Percentiles rank a stretch among this genome's conserved stretches.
These are phyloP conservation scores for Lasius fuliginosus DNA, from an alignment of 2,888 invertebrate genomes.

Conservation along the genomic window DNA sequence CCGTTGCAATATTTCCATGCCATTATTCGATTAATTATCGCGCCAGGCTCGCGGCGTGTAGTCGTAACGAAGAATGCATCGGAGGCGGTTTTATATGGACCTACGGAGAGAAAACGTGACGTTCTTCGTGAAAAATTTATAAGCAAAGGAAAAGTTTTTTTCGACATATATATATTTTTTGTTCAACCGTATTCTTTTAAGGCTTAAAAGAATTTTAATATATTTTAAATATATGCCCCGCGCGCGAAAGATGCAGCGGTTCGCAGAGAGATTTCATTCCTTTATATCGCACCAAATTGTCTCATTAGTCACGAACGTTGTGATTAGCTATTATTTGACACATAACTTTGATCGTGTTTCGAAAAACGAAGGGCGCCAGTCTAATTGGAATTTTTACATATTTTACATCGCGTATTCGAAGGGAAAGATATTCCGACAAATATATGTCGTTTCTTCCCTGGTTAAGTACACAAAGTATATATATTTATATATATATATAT, in stretches of 20 bases:
- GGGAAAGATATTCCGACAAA: conserved; percentile 27
- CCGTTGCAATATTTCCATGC: conserved; percentile 65
- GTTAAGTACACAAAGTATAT: no score
- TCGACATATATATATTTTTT: not conserved
- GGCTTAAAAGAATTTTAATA: no score
- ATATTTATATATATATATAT: not conserved
- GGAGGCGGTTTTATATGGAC: conserved; percentile 9
- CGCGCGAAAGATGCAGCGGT: no score
- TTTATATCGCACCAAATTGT: not conserved
- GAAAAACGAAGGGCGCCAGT: no score
- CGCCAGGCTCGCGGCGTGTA: not conserved
- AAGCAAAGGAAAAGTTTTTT: not conserved
- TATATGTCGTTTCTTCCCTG: conserved; percentile 1
- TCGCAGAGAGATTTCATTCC: no score
- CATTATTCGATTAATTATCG: conserved; percentile 72
- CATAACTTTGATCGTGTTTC: no score
- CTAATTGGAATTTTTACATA: conserved; percentile 23
- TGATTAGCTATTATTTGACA: no score
- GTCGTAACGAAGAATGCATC: conserved; percentile 37
- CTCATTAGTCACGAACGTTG: no score
- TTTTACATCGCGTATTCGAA: conserved; percentile 12
- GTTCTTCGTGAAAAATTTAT: not conserved
- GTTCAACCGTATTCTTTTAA: not conserved
- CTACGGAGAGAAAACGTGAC: not conserved
- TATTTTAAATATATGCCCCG: no score